These are phyloP conservation scores for Epizoanthus illoricatus DNA, from an alignment of 92 coral and sea anemone species.

Conservation along the genomic window DNA sequence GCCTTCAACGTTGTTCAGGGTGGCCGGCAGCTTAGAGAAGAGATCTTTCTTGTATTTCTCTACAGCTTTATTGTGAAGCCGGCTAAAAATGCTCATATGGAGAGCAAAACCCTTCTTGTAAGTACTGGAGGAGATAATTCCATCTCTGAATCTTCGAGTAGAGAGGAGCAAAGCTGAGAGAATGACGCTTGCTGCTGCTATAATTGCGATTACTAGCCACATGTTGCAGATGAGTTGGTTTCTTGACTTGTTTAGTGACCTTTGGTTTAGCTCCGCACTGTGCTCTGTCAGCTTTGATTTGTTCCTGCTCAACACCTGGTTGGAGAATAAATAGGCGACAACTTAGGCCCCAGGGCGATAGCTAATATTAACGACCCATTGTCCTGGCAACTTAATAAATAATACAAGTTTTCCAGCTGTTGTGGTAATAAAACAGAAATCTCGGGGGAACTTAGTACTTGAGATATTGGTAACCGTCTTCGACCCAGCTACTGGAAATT, in stretches of 20 bases:
- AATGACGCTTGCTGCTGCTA: neutral
- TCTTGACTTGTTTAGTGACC: neutral
- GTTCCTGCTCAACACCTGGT: slow-evolving; percentile 7
- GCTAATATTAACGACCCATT: slow-evolving; percentile 7
- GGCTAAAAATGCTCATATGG: slow-evolving; percentile 73
- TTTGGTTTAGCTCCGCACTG: neutral
- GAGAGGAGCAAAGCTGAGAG: slow-evolving; percentile 24
- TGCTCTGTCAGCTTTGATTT: neutral
- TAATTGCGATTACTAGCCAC: slow-evolving; percentile 20
- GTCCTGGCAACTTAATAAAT: slow-evolving; percentile 1
- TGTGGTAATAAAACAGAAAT: neutral
- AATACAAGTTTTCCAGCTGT: neutral
- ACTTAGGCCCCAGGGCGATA: neutral
- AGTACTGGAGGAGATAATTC: slow-evolving; percentile 59
- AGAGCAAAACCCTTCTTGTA: slow-evolving; percentile 88
- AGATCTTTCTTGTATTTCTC: slow-evolving; percentile 70
- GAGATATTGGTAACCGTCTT: neutral
- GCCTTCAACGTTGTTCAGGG: slow-evolving; percentile 59
- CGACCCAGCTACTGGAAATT: neutral
- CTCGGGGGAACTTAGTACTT: slow-evolving; percentile 3
- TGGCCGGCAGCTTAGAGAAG: slow-evolving; percentile 57
- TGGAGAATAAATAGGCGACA: neutral
- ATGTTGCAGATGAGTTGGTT: neutral
- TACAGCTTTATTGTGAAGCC: slow-evolving; percentile 64
- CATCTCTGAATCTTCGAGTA: slow-evolving; percentile 45